phyloP scores from a whole-genome alignment of 1,140 invertebrate genomes.

The Drosophila trapezifrons region DNA sequence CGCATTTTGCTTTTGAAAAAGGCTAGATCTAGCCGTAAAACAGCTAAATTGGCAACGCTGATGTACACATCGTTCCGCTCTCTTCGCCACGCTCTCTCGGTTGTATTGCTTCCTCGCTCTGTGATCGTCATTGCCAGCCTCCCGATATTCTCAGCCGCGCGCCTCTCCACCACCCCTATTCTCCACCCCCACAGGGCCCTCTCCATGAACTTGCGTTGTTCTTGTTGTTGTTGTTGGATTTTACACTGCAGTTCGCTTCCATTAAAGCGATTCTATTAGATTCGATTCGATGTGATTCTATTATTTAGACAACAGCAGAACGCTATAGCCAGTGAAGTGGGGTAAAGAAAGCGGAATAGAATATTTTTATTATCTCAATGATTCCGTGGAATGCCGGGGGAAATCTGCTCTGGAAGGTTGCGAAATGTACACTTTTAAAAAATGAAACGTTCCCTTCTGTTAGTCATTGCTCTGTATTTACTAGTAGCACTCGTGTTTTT shows the following conservation, averaged over 20 bases:
- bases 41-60: no score
- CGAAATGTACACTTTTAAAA: conserved; percentile 23
- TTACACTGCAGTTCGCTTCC: conserved; percentile 30
- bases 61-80: conserved; percentile 32
- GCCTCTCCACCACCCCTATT: background rate
- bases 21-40: no score
- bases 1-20: no score
- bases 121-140: conserved; percentile 31
- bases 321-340: conserved; percentile 24
- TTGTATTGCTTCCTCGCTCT: background rate
- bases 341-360: conserved; percentile 18
- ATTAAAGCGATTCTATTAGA: conserved; percentile 21
- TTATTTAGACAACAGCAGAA: conserved; percentile 39
- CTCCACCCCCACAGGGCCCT: conserved; percentile 21
- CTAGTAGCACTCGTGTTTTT: conserved; percentile 1
- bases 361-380: conserved; percentile 47
- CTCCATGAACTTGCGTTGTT: conserved; percentile 35
- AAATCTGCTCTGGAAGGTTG: conserved; percentile 20
- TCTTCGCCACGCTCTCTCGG: conserved; percentile 30
- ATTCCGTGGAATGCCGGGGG: conserved; percentile 32
- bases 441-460: conserved; percentile 22
- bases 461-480: conserved; percentile 22
- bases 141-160: background rate
- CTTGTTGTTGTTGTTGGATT: conserved; percentile 7
- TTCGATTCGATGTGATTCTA: conserved; percentile 15